Conservation (phyloP, 2,113 vertebrate species). For the Chionomys nivalis region DNA sequence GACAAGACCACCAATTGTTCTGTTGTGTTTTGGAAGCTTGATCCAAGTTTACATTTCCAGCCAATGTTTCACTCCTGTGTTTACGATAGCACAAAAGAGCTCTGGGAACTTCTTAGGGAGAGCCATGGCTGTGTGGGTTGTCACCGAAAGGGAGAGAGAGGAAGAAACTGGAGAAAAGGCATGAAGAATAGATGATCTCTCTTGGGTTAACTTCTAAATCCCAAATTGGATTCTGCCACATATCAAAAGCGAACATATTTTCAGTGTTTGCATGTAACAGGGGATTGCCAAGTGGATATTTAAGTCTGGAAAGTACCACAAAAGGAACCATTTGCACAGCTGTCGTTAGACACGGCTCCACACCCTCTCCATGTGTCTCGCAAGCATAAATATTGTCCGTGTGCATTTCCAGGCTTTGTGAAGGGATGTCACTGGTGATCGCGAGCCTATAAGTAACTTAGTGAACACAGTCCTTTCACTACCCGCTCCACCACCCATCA, state of each 20-base stretch:
- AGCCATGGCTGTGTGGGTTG: not conserved
- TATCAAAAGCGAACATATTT: conserved; percentile 58
- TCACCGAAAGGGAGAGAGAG: not conserved
- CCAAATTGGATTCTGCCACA: conserved; percentile 58
- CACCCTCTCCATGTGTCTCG: not conserved
- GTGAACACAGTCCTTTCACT: not conserved
- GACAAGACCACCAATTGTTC: conserved; percentile 85
- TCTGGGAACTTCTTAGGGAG: conserved; percentile 74
- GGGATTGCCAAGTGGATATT: conserved; percentile 59
- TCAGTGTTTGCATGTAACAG: conserved; percentile 57
- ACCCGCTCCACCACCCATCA: not conserved
- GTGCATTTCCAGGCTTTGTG: not conserved
- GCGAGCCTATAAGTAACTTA: not conserved
- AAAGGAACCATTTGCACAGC: conserved; percentile 65
- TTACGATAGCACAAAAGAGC: conserved; percentile 78
- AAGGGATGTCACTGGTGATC: not conserved
- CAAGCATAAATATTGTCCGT: conserved; percentile 43
- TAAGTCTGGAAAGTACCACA: conserved; percentile 58
- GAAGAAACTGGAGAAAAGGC: not conserved
- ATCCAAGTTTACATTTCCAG: conserved; percentile 86
- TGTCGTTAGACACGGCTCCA: conserved; percentile 54
- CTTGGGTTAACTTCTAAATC: conserved; percentile 65
- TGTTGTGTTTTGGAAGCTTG: conserved; percentile 83
- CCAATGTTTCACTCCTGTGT: conserved; percentile 78
- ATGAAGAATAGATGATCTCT: conserved; percentile 1